These are phyloP conservation scores for Nannospalax galili DNA, from an alignment of 2,113 vertebrate species.

Conservation along the genomic window DNA sequence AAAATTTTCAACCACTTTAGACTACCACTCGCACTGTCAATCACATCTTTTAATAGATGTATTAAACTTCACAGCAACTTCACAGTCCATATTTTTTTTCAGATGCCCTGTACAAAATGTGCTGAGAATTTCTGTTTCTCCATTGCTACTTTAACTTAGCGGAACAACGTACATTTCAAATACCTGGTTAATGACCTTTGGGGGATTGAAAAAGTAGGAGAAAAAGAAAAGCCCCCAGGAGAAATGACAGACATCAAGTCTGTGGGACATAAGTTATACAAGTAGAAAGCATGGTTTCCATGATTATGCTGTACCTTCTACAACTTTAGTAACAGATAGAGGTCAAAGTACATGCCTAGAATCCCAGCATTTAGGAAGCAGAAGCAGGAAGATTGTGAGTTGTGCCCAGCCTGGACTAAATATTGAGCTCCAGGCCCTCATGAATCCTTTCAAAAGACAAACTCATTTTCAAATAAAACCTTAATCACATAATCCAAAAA, in stretches of 20 bases:
- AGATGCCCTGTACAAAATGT: constrained; percentile 42
- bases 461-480: background rate
- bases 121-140: constrained; percentile 46
- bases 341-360: background rate
- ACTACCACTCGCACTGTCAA: constrained; percentile 55
- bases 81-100: background rate
- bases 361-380: background rate
- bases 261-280: background rate
- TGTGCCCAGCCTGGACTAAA: background rate
- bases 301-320: background rate
- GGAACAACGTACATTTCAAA: constrained; percentile 44
- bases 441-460: too few species aligned
- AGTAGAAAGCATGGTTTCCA: background rate
- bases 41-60: constrained; percentile 46
- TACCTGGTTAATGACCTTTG: constrained; percentile 50
- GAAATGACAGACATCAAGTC: constrained; percentile 26
- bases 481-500: background rate
- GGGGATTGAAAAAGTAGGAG: constrained; percentile 1
- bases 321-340: background rate
- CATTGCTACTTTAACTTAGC: constrained; percentile 18
- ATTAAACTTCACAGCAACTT: constrained; percentile 28
- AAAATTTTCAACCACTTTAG: constrained; percentile 59
- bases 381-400: background rate
- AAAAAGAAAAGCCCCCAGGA: constrained; percentile 10
- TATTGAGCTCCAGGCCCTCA: background rate